These are phyloP conservation scores for Ochropacha duplaris DNA, from an alignment of 2,888 invertebrate genomes.

Conservation along the genomic window DNA sequence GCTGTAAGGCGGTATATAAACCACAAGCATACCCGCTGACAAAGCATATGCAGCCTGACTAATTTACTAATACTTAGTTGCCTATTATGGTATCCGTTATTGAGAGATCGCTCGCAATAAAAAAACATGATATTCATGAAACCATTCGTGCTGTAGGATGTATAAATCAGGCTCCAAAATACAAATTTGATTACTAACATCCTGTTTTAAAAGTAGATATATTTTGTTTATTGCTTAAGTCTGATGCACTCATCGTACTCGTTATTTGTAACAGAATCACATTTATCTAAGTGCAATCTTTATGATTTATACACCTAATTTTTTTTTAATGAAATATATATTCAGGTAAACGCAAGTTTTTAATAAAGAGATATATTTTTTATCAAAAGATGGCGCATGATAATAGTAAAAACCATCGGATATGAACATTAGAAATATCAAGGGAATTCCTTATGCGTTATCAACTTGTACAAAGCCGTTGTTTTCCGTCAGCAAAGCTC, in stretches of 20 bases:
- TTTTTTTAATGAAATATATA: not conserved
- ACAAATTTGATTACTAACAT: constrained; percentile 1
- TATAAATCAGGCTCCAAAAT: not conserved
- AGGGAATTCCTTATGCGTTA: too few species aligned
- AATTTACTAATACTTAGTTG: not conserved
- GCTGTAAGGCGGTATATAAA: not conserved
- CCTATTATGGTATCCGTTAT: not conserved
- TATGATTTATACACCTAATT: not conserved
- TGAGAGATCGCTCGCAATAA: not conserved
- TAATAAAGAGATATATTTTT: not conserved
- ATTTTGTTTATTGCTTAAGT: constrained; percentile 1
- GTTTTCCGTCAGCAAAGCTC: too few species aligned
- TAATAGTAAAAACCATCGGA: too few species aligned
- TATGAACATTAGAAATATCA: too few species aligned
- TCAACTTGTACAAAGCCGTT: too few species aligned
- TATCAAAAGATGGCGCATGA: too few species aligned
- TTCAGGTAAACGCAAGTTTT: not conserved
- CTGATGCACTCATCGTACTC: constrained; percentile 1
- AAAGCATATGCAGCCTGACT: not conserved
- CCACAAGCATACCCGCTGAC: not conserved
- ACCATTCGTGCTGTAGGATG: not conserved
- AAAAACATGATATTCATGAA: not conserved
- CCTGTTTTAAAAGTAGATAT: not conserved
- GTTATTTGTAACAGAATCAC: constrained; percentile 1
- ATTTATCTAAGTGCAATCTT: constrained; percentile 1